These are phyloP conservation scores for Dissostichus mawsoni DNA, from an alignment of 2,113 vertebrate genomes.

Conservation along the genomic window DNA sequence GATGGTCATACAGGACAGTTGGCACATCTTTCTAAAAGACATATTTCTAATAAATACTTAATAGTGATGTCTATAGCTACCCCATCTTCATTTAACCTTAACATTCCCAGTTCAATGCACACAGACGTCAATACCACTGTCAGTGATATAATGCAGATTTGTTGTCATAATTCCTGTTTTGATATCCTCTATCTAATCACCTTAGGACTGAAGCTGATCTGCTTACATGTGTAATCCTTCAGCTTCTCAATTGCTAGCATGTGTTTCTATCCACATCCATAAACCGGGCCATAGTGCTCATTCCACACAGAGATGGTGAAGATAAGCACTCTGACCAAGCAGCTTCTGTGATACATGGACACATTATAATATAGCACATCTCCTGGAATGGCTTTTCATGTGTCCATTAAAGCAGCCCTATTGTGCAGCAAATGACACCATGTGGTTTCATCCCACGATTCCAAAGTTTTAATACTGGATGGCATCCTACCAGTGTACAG, in stretches of 20 bases:
- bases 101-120: not conserved
- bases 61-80: not conserved
- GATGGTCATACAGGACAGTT: slow-evolving; percentile 48
- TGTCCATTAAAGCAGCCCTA: too few species aligned
- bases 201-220: slow-evolving; percentile 73
- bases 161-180: slow-evolving; percentile 67
- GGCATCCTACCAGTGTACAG: too few species aligned
- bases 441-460: too few species aligned
- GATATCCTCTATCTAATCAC: slow-evolving; percentile 78
- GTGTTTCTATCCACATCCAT: slow-evolving; percentile 51
- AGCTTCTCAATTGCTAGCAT: slow-evolving; percentile 59
- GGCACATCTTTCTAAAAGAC: slow-evolving; percentile 35
- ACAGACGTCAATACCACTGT: slow-evolving; percentile 17
- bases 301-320: slow-evolving; percentile 28
- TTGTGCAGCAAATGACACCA: too few species aligned
- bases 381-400: too few species aligned
- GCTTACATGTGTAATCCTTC: slow-evolving; percentile 79
- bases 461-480: too few species aligned
- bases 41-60: not conserved
- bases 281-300: slow-evolving; percentile 58
- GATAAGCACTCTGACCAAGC: not conserved
- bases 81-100: slow-evolving; percentile 13
- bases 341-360: not conserved
- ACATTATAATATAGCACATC: too few species aligned
- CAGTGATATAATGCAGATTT: slow-evolving; percentile 50